phyloP scores from a whole-genome alignment of 1,140 invertebrate genomes.

The Ceratitis capitata region DNA sequence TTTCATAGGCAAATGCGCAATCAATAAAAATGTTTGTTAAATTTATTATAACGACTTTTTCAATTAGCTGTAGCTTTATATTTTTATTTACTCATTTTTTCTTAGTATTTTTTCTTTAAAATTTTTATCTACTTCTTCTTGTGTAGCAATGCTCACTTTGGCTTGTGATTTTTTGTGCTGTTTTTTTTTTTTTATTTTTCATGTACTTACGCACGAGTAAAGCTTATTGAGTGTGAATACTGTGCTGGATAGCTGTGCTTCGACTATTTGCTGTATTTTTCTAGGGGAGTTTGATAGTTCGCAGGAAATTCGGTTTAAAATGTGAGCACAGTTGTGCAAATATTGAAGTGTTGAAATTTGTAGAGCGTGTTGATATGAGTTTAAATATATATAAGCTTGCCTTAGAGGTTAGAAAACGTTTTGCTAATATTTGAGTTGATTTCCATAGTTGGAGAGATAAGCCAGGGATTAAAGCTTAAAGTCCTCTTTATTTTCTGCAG shows the following conservation, averaged over 20 bases:
- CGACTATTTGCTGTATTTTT: too few species aligned
- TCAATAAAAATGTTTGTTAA: constrained; percentile 40
- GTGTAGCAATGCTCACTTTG: background rate
- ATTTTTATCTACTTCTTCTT: background rate
- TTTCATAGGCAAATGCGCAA: background rate
- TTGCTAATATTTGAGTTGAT: too few species aligned
- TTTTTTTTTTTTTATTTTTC: background rate
- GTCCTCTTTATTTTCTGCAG: too few species aligned
- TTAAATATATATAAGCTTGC: background rate
- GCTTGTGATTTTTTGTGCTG: background rate
- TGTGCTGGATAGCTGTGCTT: too few species aligned
- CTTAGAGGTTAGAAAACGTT: too few species aligned
- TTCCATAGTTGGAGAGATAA: too few species aligned
- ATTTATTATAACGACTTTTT: constrained; percentile 19
- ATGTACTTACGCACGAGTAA: background rate
- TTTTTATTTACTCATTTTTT: too few species aligned
- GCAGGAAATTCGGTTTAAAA: background rate
- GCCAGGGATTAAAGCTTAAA: too few species aligned
- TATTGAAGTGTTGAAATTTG: background rate
- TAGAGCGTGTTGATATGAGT: background rate
- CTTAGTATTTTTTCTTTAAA: background rate
- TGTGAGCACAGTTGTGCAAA: background rate
- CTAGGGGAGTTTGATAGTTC: background rate
- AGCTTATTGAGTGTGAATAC: too few species aligned
- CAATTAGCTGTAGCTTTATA: background rate